Conservation (phyloP, 2,797 vertebrate species). For the Hybognathus amarus region DNA sequence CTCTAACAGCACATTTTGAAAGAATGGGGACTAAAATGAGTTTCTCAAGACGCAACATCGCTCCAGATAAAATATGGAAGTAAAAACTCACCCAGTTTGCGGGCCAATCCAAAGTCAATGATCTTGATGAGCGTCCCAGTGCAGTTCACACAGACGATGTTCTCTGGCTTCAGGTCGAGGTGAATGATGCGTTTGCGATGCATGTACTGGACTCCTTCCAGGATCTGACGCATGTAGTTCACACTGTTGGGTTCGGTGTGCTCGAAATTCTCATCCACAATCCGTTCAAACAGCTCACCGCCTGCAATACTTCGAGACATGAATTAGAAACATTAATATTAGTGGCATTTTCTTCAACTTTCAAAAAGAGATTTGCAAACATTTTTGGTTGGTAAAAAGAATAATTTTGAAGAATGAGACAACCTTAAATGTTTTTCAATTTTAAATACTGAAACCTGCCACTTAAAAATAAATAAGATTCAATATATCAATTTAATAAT, state of each 20-base stretch:
- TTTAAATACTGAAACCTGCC: not conserved
- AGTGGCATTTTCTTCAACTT: not conserved
- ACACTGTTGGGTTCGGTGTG: slow-evolving; percentile 86
- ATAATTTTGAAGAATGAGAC: not conserved
- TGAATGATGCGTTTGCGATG: slow-evolving; percentile 82
- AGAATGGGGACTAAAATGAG: not conserved
- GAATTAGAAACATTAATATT: not conserved
- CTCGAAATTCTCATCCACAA: slow-evolving; percentile 84
- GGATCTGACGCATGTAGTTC: slow-evolving; percentile 86
- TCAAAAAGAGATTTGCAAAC: not conserved
- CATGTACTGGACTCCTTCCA: slow-evolving; percentile 84
- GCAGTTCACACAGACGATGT: slow-evolving; percentile 84
- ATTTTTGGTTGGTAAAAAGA: not conserved
- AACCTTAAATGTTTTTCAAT: not conserved
- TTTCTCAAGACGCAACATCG: not conserved
- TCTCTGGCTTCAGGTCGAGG: slow-evolving; percentile 90
- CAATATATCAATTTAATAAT: too few species aligned
- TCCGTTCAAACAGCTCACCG: slow-evolving; percentile 88
- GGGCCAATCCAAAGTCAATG: slow-evolving; percentile 86
- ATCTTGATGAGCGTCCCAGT: slow-evolving; percentile 82
- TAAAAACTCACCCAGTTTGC: slow-evolving; percentile 78
- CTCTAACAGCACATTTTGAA: not conserved
- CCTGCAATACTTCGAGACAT: slow-evolving; percentile 78
- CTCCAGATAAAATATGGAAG: not conserved
- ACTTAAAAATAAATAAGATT: too few species aligned